A percentile compares a stretch with the other conserved stretches of the same genome.
Conservation (phyloP, 2,888 invertebrate species). For the Teinopalpus imperialis region DNA sequence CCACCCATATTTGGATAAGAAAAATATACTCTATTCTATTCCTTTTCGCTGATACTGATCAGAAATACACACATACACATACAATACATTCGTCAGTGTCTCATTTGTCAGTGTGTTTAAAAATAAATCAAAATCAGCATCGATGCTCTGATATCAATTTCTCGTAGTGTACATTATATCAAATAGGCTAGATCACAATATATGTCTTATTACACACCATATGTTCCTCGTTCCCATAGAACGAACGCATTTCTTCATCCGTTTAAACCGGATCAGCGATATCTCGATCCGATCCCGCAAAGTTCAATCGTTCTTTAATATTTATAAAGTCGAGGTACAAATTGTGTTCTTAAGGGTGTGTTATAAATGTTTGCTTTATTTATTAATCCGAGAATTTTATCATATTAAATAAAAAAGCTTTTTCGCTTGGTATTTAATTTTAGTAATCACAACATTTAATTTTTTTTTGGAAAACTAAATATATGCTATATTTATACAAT, state of each 20-base stretch:
- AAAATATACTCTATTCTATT: too few species aligned
- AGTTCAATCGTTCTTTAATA: slow-evolving; percentile 8
- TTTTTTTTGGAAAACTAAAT: too few species aligned
- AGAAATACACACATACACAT: slow-evolving; percentile 1
- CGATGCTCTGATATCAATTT: slow-evolving; percentile 16
- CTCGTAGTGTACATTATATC: slow-evolving; percentile 13
- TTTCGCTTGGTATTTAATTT: too few species aligned
- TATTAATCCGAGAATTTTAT: too few species aligned
- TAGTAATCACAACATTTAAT: too few species aligned
- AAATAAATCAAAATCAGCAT: slow-evolving; percentile 19
- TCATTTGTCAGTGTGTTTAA: slow-evolving; percentile 12
- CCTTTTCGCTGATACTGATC: slow-evolving; percentile 12
- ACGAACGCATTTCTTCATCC: slow-evolving; percentile 23
- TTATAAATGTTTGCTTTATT: too few species aligned
- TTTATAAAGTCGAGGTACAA: slow-evolving; percentile 2
- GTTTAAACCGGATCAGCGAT: slow-evolving; percentile 9
- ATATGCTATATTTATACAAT: too few species aligned
- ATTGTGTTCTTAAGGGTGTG: not conserved
- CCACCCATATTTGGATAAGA: too few species aligned
- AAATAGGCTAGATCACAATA: slow-evolving; percentile 16
- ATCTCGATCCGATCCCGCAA: not conserved
- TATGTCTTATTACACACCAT: slow-evolving; percentile 21
- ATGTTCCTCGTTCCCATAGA: slow-evolving; percentile 22
- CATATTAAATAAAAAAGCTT: too few species aligned
- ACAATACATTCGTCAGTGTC: not conserved